Conservation (phyloP, 2,113 vertebrate species). For the Phrynocephalus versicolor region DNA sequence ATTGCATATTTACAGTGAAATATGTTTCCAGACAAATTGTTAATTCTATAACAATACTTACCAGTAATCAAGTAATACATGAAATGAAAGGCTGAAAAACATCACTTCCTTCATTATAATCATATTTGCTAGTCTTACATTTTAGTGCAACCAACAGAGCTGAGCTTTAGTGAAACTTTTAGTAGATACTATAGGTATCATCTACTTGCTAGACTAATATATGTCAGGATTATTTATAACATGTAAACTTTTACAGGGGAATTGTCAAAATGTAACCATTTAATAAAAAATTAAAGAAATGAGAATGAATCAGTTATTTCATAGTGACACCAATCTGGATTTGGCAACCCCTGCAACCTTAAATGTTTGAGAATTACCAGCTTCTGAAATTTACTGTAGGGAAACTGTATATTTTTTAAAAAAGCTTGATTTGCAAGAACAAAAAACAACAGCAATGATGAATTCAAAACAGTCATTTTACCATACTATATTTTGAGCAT, state of each 20-base stretch:
- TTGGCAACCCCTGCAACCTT: not conserved
- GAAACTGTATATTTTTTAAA: not conserved
- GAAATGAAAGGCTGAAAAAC: not conserved
- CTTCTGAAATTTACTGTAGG: not conserved
- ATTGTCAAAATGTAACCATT: not conserved
- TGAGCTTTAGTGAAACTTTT: not conserved
- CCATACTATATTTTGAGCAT: slow-evolving; percentile 24
- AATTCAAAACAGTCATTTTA: not conserved
- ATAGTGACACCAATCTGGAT: not conserved
- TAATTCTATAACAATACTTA: not conserved
- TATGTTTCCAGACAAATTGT: not conserved
- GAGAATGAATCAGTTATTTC: not conserved
- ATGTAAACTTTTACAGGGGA: not conserved
- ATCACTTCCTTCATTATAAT: not conserved
- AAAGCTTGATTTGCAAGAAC: not conserved
- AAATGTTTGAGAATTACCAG: not conserved
- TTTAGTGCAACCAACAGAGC: not conserved
- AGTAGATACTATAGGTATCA: not conserved
- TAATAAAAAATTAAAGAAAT: not conserved
- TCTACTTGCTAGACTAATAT: not conserved
- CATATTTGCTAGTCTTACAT: not conserved
- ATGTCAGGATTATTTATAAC: not conserved
- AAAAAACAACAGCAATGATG: not conserved
- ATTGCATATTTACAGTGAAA: not conserved
- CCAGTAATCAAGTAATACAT: not conserved